A percentile compares a stretch with the other conserved stretches of the same genome.
phyloP scores from a whole-genome alignment of 1,140 invertebrate genomes.

The Zaprionus camerounensis region DNA sequence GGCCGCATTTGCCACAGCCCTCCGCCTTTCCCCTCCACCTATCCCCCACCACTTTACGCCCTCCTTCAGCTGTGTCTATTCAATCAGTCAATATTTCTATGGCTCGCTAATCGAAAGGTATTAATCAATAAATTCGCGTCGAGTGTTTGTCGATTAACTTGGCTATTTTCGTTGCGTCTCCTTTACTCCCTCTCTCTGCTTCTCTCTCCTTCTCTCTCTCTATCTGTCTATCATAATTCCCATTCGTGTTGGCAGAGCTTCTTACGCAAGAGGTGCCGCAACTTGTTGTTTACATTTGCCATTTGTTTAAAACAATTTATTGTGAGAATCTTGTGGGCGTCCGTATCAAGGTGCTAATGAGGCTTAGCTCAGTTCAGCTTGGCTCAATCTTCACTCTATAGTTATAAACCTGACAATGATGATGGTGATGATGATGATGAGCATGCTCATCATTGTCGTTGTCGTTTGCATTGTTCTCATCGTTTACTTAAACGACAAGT shows the following conservation, averaged over 20 bases:
- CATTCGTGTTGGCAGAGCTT: slow-evolving; percentile 15
- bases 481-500: slow-evolving; percentile 46
- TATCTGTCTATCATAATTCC: slow-evolving; percentile 2
- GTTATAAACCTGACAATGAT: slow-evolving; percentile 26
- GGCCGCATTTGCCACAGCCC: neutral
- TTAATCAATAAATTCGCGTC: slow-evolving; percentile 76
- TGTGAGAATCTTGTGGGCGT: slow-evolving; percentile 45
- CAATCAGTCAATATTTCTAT: slow-evolving; percentile 49
- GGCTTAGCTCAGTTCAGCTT: slow-evolving; percentile 13
- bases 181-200: slow-evolving; percentile 8
- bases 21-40: neutral
- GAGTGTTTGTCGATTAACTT: slow-evolving; percentile 74
- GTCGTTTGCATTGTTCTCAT: slow-evolving; percentile 29
- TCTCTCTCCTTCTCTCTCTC: neutral
- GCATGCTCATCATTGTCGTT: slow-evolving; percentile 14
- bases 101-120: slow-evolving; percentile 68
- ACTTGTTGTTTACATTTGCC: slow-evolving; percentile 61
- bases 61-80: neutral
- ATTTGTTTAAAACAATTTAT: slow-evolving; percentile 51
- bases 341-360: slow-evolving; percentile 58
- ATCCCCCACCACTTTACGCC: neutral
- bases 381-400: neutral
- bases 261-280: slow-evolving; percentile 51
- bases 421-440: neutral
- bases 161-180: slow-evolving; percentile 60